Base-by-base conservation (phyloP, 2,113 vertebrate species). In the Rutilus rutilus region DNA sequence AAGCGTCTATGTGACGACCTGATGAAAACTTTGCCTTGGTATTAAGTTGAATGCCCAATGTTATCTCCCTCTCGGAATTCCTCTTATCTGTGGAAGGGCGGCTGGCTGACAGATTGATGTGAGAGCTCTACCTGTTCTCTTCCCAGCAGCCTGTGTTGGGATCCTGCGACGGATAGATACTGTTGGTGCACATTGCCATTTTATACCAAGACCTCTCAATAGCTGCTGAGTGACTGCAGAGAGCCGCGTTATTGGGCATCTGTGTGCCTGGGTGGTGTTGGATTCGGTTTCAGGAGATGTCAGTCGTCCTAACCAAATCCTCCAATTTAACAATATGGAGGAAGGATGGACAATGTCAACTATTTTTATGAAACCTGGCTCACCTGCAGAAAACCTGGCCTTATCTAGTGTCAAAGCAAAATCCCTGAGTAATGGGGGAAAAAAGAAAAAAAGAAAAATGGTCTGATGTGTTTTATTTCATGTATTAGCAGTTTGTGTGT, bases 211-310 rank as follows among this genome's bases (percentile, higher is more conserved):
- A 87, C 86, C 90, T 90, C 94, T 96, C 94, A 96, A 96, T 93
- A 94, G 95, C 96, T 95, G 96, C 93, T 97, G 97, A 98, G 91
- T 95, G 97, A 97, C 89, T 59, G 89, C 89, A 87, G 91, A 92
- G 92, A 89, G 90, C 92, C 91, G 92, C 33, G 93, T 92, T 95
- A 93, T 95, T 84, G 95, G 94, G 93, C 94, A 93, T 93, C 93
- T 90, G 91, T 92, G 93, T 92, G 89, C 95, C 92, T 95, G 93
- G 94, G 92, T 95, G 93, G 90, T 88, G 83, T 86, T 86, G 93
- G 94, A 95, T 96, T 94, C 77, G 89, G 93, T 97, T 95, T 96
- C 96, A 93, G 65, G 83, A 92, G 92, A 93, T 93, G 89, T 78
- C 77, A 88, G 73, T 77, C 60, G 57, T 27, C n/a, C 45, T 76